Base-by-base conservation (phyloP, 2,888 invertebrate species). In the Taenaris catops region DNA sequence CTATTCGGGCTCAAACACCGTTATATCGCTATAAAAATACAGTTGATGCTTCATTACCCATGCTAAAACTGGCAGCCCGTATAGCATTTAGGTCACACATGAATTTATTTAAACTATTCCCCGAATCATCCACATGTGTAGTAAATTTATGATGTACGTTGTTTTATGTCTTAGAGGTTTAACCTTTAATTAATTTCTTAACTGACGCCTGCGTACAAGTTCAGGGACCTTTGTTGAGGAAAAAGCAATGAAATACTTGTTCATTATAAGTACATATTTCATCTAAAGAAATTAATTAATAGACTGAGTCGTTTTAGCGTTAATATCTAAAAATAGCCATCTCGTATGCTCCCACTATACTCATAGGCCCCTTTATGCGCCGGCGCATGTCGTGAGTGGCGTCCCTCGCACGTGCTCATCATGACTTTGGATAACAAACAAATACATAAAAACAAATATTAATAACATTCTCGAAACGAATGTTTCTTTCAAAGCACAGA, bases 341-440 rank as follows among this genome's bases (percentile, higher is more conserved):
- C 55, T 53, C 54, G 70, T 69, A 70, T 73, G 75, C 62, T 49
- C 60, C 37, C 51, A 25, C 53, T 49, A 45, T 48, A n/a, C 55
- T 48, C 44, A 58, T 7, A 18, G 27, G 55, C 57, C 58, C 59
- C 48, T 41, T 42, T 50, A 35, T 65, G 70, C 72, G 71, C 71
- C 47, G 46, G 68, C 74, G 74, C 79, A 74, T 52, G 49, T 54
- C 44, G 41, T 40, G 59, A 70, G 66, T 68, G 70, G 68, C 58
- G 59, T 49, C 52, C 58, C 59, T 53, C 66, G 71, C 79, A 76
- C 83, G 81, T 75, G 79, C 73, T 64, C 49, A 49, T n/a, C n/a
- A n/a, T n/a, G n/a, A n/a, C n/a, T n/a, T n/a, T n/a, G n/a, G n/a
- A n/a, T n/a, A n/a, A n/a, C n/a, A n/a, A n/a, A n/a, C n/a, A n/a